Base-by-base conservation (phyloP, 2,888 invertebrate genomes). In the Camponotus fellah region DNA sequence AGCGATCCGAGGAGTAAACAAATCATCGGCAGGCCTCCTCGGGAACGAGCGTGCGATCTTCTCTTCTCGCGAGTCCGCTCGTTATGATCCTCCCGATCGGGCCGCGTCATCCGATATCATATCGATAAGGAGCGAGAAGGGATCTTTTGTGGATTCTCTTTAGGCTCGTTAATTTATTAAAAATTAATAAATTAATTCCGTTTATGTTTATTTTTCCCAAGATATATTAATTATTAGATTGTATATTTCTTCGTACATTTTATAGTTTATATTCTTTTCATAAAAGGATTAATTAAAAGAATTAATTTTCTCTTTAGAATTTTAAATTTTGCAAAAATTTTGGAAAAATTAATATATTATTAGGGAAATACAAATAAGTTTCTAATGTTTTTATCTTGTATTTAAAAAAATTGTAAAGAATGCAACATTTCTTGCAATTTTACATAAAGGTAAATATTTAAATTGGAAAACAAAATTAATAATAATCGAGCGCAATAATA, bases 1-100 rank as follows among this genome's bases (percentile, higher is more conserved):
- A 91, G 90, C 89, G 91, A 91, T 92, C 90, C 91, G 91, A 93
- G 58, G 53, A 53, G 93, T 93, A 94, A 94, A 94, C 94, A 94
- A 94, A 94, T 94, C 93, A 92, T 93, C 92, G 81, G 77, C 79
- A 82, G 83, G 77, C 69, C 85, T 83, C 62, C 80, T 69, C 79
- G 75, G 49, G 64, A 81, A 71, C 84, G 56, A n/a, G 66, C 58
- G 77, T 34, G 40, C 66, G 85, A 87, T 89, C 89, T 84, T 17
- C 85, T 86, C 83, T 79, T 82, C 69, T 46, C 60, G 43, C 72
- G 83, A 85, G 75, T 83, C 69, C 84, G 75, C 87, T 88, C 89
- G 90, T 91, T 92, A 87, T 26, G 86, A 90, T 88, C 86, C 85
- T 85, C 53, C 79, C 84, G 87, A 90, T 90, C 89, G 88, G 90